Evolutionary conservation across 2,888 invertebrate genomes (phyloP).

Genomic region (Metalampra italica): DNA sequence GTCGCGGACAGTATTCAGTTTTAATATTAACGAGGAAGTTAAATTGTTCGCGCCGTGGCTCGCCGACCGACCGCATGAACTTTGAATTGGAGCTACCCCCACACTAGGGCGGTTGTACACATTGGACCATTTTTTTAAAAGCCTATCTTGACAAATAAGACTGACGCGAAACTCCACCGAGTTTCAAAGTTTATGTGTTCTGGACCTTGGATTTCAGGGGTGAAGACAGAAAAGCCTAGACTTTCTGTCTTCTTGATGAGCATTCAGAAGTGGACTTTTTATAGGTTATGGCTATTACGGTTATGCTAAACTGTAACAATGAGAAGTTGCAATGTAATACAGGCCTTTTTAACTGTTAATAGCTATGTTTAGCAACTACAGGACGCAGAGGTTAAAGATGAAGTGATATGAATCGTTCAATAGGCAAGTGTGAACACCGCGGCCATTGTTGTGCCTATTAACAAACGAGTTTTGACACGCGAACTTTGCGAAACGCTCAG

Average conservation of each 20-base stretch:
- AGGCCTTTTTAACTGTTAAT: slow-evolving; percentile 12
- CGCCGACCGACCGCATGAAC: slow-evolving; percentile 15
- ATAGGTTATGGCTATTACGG: no score
- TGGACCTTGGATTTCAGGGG: no score
- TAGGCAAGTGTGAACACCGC: slow-evolving; percentile 67
- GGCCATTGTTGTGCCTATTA: slow-evolving; percentile 61
- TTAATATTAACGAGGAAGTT: slow-evolving; percentile 31
- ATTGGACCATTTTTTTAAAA: no score
- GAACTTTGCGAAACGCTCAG: slow-evolving; percentile 61
- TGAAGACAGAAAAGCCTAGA: no score
- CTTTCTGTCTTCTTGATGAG: no score
- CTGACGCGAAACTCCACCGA: no score
- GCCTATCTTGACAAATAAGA: no score
- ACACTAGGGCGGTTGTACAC: no score
- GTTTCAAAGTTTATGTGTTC: no score
- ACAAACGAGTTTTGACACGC: slow-evolving; percentile 72
- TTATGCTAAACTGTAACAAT: neutral
- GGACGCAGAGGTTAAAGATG: slow-evolving; percentile 54
- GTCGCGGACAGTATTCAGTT: slow-evolving; percentile 48
- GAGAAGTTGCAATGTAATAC: neutral
- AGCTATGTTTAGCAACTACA: slow-evolving; percentile 38
- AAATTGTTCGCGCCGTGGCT: slow-evolving; percentile 9
- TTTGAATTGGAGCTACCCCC: slow-evolving; percentile 15
- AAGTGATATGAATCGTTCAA: slow-evolving; percentile 67
- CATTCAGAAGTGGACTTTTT: no score